phyloP scores from a whole-genome alignment of 2,113 vertebrate species.

The Centrocercus urophasianus region DNA sequence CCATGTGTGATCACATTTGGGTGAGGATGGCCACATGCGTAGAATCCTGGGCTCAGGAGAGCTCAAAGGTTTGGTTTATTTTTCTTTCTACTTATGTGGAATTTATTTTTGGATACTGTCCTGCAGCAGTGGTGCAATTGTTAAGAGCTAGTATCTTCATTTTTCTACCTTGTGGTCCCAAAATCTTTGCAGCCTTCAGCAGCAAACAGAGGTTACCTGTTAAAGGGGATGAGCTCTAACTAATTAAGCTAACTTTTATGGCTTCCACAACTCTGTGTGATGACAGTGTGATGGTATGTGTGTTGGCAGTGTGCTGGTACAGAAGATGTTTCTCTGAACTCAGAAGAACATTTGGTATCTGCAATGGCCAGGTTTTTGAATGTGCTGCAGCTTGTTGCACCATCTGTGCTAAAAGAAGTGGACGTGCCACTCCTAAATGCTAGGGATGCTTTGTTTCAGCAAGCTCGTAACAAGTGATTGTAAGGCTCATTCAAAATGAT shows the following conservation, averaged over 20 bases:
- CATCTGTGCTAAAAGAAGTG: not conserved
- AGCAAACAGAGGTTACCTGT: not conserved
- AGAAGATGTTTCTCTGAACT: not conserved
- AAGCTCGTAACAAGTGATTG: not conserved
- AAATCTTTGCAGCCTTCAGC: not conserved
- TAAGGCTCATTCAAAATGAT: not conserved
- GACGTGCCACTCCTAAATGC: not conserved
- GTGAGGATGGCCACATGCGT: rapidly evolving
- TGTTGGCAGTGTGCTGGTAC: not conserved
- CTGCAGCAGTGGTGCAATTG: rapidly evolving
- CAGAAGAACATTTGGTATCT: not conserved
- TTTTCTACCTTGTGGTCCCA: rapidly evolving
- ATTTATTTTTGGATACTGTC: not conserved
- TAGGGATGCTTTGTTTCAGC: not conserved
- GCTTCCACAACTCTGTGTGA: not conserved
- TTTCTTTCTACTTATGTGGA: not conserved
- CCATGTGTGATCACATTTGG: not conserved
- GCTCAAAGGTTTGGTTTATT: not conserved
- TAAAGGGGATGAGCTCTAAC: not conserved
- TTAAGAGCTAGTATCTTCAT: not conserved
- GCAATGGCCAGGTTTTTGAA: not conserved
- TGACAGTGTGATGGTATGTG: not conserved
- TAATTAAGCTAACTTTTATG: not conserved
- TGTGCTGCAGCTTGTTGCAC: not conserved
- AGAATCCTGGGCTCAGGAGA: not conserved